A percentile compares a stretch with the other conserved stretches of the same genome.
Conservation (phyloP, 2,888 invertebrate genomes). For the Eugnorisma glareosa region DNA sequence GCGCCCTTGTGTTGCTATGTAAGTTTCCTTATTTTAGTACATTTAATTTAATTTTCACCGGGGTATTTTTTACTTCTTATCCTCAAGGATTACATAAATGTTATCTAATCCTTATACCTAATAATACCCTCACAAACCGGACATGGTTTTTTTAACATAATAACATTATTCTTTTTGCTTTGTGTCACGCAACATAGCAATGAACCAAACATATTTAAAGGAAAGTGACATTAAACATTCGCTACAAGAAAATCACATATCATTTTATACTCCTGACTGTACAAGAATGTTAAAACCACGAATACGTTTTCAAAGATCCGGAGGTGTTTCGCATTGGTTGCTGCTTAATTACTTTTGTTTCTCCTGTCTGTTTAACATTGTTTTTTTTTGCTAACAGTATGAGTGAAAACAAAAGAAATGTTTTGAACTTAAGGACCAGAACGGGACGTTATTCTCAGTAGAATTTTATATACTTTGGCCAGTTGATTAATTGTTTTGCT, state of each 20-base stretch:
- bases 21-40: too few relatives aligned
- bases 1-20: too few relatives aligned
- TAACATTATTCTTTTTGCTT: too few relatives aligned
- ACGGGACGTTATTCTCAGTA: constrained; percentile 50
- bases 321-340: constrained; percentile 38
- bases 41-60: too few relatives aligned
- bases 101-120: too few relatives aligned
- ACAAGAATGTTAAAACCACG: constrained; percentile 58
- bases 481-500: constrained; percentile 45
- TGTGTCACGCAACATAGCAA: too few relatives aligned
- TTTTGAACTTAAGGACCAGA: constrained; percentile 58
- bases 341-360: constrained; percentile 37
- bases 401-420: constrained; percentile 51
- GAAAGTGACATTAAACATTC: not conserved
- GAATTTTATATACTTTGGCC: constrained; percentile 45
- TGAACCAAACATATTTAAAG: not conserved
- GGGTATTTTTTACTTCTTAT: too few relatives aligned
- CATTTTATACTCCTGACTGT: not conserved
- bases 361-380: constrained; percentile 29
- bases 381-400: constrained; percentile 46
- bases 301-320: constrained; percentile 53
- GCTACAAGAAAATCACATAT: too few relatives aligned
- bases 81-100: too few relatives aligned
- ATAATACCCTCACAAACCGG: too few relatives aligned
- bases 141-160: too few relatives aligned